A percentile compares a stretch with the other conserved stretches of the same genome.
phyloP scores from a whole-genome alignment of 2,113 vertebrate species.

The Burhinus bistriatus region DNA sequence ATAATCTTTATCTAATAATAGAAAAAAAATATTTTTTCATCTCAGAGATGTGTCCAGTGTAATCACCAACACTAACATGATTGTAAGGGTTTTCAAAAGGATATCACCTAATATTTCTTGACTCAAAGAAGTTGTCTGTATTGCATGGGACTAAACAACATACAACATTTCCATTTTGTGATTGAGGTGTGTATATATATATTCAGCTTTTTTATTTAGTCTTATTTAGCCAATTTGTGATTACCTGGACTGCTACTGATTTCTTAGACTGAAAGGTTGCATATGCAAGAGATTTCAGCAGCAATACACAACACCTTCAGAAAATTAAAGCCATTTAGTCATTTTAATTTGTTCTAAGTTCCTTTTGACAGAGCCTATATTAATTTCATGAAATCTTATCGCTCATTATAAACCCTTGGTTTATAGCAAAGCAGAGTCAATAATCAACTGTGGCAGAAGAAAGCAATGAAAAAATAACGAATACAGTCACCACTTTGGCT shows the following conservation, averaged over 20 bases:
- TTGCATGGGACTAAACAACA: not conserved
- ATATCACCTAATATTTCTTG: not conserved
- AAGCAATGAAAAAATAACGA: not conserved
- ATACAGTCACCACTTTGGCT: not conserved
- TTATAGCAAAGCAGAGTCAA: not conserved
- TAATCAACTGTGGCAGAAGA: not conserved
- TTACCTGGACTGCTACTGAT: not conserved
- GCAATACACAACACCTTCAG: not conserved
- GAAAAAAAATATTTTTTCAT: not conserved
- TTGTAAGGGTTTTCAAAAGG: not conserved
- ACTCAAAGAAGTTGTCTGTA: not conserved
- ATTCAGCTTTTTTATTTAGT: not conserved
- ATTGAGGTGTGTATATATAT: not conserved
- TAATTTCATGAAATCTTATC: not conserved
- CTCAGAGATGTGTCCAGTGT: not conserved
- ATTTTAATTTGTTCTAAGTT: not conserved
- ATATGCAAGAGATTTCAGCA: not conserved
- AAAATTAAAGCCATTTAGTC: not conserved
- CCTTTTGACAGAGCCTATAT: not conserved
- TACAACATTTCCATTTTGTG: not conserved
- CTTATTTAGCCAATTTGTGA: not conserved
- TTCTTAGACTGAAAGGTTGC: not conserved
- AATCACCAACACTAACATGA: not conserved
- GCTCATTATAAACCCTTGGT: not conserved
- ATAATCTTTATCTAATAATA: too few relatives aligned